These are phyloP conservation scores for Abscondita cerata DNA, from an alignment of 2,888 invertebrate species.

Conservation along the genomic window DNA sequence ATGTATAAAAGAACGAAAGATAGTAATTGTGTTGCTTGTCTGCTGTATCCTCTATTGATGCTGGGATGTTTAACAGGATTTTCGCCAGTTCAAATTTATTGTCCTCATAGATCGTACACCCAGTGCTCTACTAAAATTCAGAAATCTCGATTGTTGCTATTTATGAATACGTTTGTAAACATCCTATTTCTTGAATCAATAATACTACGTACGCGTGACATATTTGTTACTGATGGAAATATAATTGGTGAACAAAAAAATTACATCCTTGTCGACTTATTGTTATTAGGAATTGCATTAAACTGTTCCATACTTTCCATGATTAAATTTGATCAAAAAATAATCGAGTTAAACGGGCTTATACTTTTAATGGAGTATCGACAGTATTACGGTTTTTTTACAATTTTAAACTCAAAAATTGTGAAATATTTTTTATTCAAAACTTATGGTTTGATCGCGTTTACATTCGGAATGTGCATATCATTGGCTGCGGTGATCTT, in stretches of 20 bases:
- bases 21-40: slow-evolving; percentile 13
- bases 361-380: too few species aligned
- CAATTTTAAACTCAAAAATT: too few species aligned
- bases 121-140: background rate
- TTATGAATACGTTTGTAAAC: background rate
- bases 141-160: background rate
- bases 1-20: too few species aligned
- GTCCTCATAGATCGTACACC: background rate
- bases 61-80: slow-evolving; percentile 8
- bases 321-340: background rate
- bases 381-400: too few species aligned
- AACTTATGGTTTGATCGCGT: too few species aligned
- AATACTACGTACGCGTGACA: too few species aligned
- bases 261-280: background rate
- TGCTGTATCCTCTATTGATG: slow-evolving; percentile 1
- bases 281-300: background rate
- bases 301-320: too few species aligned
- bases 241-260: too few species aligned
- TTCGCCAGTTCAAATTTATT: background rate
- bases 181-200: background rate
- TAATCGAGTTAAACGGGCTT: slow-evolving; percentile 12
- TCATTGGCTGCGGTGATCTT: too few species aligned
- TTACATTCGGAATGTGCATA: too few species aligned
- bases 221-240: too few species aligned
- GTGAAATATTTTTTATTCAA: too few species aligned